Evolutionary conservation across 37 sponge, comb jelly and placozoan genomes (phyloP).

Genomic region (Mnemiopsis leidyi): DNA sequence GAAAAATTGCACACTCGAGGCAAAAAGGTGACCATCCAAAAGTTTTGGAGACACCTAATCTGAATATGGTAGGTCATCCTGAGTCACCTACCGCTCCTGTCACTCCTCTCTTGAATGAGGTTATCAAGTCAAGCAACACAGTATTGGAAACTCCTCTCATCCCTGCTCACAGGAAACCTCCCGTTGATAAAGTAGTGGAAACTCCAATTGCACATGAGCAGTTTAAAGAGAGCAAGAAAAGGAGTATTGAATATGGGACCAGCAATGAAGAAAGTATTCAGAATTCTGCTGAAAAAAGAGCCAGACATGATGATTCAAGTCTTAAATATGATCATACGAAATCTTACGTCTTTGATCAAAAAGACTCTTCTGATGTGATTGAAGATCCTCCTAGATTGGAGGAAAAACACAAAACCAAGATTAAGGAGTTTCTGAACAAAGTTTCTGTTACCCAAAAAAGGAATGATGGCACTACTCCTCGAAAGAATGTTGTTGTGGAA

Average conservation of each 20-base stretch:
- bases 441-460: background rate
- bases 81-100: background rate
- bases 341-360: background rate
- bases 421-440: background rate
- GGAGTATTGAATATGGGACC: background rate
- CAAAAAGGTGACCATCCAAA: background rate
- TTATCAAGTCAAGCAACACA: constrained; percentile 19
- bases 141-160: constrained; percentile 37
- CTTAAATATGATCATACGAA: background rate
- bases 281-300: background rate
- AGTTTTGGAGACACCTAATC: background rate
- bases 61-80: background rate
- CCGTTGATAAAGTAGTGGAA: background rate
- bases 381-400: background rate
- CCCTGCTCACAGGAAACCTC: background rate
- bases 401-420: background rate
- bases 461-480: background rate
- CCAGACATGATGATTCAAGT: background rate
- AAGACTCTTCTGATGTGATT: background rate
- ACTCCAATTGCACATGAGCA: background rate
- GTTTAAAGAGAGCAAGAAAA: background rate
- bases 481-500: constrained; percentile 18
- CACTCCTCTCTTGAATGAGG: background rate
- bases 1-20: background rate
- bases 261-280: background rate